Evolutionary conservation across 2,888 invertebrate genomes (phyloP).

Genomic region (Cylindroiulus punctatus): DNA sequence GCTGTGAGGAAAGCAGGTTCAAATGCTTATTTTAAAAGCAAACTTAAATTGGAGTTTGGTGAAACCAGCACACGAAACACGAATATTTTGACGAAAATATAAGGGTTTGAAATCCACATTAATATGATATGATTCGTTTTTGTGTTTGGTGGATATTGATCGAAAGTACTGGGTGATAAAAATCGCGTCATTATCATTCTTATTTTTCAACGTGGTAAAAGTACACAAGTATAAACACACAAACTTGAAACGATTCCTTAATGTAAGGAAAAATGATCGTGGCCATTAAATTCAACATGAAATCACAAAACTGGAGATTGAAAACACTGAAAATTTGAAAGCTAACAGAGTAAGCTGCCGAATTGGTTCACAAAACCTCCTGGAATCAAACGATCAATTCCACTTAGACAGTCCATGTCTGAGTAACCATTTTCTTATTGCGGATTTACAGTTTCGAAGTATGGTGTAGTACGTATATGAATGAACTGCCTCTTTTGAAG

Average conservation of each 20-base stretch:
- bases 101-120: not conserved
- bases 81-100: no score
- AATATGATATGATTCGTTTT: not conserved
- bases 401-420: not conserved
- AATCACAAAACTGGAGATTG: not conserved
- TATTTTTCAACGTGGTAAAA: not conserved
- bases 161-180: not conserved
- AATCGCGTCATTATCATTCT: not conserved
- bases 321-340: not conserved
- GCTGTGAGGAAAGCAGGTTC: no score
- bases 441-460: not conserved
- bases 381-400: not conserved
- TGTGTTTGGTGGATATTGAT: not conserved
- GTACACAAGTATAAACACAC: not conserved
- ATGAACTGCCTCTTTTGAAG: no score
- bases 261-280: conserved; percentile 10
- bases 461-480: not conserved
- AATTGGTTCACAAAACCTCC: not conserved
- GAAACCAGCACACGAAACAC: no score
- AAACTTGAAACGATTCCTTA: conserved; percentile 11
- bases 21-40: no score
- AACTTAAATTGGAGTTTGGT: no score
- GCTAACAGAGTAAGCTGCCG: not conserved
- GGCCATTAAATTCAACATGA: not conserved
- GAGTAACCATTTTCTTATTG: conserved; percentile 15